Percentiles rank a stretch among this genome's conserved stretches.
Conservation (phyloP, 2,113 vertebrate species). For the Gymnocephalus cernua region DNA sequence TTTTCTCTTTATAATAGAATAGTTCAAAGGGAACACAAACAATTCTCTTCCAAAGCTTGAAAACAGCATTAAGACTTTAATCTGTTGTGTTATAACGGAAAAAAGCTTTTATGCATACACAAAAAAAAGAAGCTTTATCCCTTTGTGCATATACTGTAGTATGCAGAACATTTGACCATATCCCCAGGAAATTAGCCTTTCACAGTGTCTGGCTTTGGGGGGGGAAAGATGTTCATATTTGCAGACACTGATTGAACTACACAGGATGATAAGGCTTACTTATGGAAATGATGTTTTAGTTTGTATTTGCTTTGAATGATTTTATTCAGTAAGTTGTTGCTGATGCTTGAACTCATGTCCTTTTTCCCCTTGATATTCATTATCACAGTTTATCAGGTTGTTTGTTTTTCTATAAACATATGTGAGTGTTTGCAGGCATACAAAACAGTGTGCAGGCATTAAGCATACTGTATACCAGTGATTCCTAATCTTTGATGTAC, state of each 20-base stretch:
- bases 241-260: constrained; percentile 50
- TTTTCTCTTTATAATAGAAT: constrained; percentile 30
- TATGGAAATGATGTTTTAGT: constrained; percentile 42
- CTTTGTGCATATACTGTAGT: constrained; percentile 45
- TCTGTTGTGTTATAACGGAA: constrained; percentile 47
- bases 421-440: constrained; percentile 11
- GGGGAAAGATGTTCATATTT: constrained; percentile 44
- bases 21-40: constrained; percentile 52
- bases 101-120: constrained; percentile 44
- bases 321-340: constrained; percentile 34
- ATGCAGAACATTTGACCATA: constrained; percentile 56
- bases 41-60: constrained; percentile 28
- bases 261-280: constrained; percentile 33
- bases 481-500: background rate
- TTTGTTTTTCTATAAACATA: constrained; percentile 36
- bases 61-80: constrained; percentile 50
- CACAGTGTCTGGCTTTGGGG: constrained; percentile 37
- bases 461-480: background rate
- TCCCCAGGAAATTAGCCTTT: constrained; percentile 57
- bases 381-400: constrained; percentile 37
- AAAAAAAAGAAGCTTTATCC: constrained; percentile 35
- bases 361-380: constrained; percentile 40
- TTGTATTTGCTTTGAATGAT: constrained; percentile 41
- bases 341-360: constrained; percentile 29
- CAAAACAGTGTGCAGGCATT: background rate